A percentile compares a stretch with the other conserved stretches of the same genome.
phyloP scores from a whole-genome alignment of 1,140 invertebrate species.

The Andricus grossulariae region DNA sequence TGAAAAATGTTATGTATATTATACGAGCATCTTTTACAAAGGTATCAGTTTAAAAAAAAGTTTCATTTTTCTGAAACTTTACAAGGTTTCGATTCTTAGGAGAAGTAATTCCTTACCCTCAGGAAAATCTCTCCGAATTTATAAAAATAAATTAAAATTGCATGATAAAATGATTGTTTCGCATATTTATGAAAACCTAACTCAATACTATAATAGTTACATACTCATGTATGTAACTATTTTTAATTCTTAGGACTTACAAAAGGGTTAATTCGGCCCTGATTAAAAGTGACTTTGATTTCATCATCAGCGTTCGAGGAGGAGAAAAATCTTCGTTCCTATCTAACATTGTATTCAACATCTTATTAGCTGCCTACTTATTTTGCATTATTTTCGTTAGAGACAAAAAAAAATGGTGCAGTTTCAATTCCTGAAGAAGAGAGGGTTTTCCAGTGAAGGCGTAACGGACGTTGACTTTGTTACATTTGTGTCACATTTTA shows the following conservation, averaged over 20 bases:
- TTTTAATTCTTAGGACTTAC: too few relatives aligned
- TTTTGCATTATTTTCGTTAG: slow-evolving; percentile 17
- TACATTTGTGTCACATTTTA: neutral
- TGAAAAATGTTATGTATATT: neutral
- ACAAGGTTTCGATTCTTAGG: neutral
- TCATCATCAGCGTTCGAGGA: neutral
- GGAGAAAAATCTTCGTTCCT: slow-evolving; percentile 6
- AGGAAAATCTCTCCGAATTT: too few relatives aligned
- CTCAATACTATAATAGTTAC: too few relatives aligned
- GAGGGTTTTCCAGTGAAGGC: neutral
- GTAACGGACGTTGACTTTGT: slow-evolving; percentile 18
- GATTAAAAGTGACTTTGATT: neutral
- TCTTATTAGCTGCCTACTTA: neutral
- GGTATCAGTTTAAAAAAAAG: slow-evolving; percentile 7
- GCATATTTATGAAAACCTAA: too few relatives aligned
- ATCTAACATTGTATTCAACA: neutral
- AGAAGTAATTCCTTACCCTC: neutral
- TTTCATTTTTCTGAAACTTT: slow-evolving; percentile 9
- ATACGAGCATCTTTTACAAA: slow-evolving; percentile 10
- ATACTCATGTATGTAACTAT: too few relatives aligned
- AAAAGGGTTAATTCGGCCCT: too few relatives aligned
- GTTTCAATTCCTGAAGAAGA: slow-evolving; percentile 5
- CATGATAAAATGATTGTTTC: too few relatives aligned
- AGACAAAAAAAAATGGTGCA: slow-evolving; percentile 2
- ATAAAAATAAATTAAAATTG: too few relatives aligned